Base-by-base conservation (phyloP, 2,888 invertebrate species). In the Cenopis cana region DNA sequence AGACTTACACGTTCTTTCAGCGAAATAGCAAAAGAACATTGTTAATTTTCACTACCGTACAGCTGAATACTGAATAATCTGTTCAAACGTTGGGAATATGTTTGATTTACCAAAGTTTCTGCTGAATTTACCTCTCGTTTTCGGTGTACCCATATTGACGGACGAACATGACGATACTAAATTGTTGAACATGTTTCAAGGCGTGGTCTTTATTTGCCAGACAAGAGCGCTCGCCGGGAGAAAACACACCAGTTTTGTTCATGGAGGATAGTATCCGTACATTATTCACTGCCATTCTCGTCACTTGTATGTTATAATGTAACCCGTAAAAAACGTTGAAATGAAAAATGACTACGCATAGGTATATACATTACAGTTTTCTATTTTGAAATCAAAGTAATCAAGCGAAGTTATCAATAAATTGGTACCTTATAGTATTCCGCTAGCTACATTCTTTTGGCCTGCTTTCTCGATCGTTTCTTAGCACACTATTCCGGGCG, bases 181-280 rank as follows among this genome's bases (percentile, higher is more conserved):
- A 65, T 46, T 55, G 12, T 29, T 24, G 41, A 65, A 55, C 17
- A 18, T 46, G 29, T 55, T 41, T 5, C 52, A 33, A 41, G 46
- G 55, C 41, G 65, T 41, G 65, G 38, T 36, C 5, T 12, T 52
- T 54, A 29, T 54, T 65, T 65, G 24, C 65, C 36, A 10, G 46
- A 17, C 46, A 46, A 11, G n/a, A n/a, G 18, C n/a, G 46, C 56
- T 36, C 9, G 14, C 11, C 17, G 41, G 1, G 20, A 24, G 59
- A 46, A 60, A 29, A 60, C n/a, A 60, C n/a, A 12, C 41, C 18
- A 18, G 36, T 20, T 20, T 12, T 12, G 12, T 52, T 52, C 14
- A 14, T 14, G 5, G 14, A 41, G 4, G 1, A 41, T 14, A 14
- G 14, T 41, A 14, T 41, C 11, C 14, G 41, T 41, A 14, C 11